A percentile compares a stretch with the other conserved stretches of the same genome.
These are phyloP conservation scores for Papilio polyxenes DNA, from an alignment of 1,140 invertebrate species.

Conservation along the genomic window DNA sequence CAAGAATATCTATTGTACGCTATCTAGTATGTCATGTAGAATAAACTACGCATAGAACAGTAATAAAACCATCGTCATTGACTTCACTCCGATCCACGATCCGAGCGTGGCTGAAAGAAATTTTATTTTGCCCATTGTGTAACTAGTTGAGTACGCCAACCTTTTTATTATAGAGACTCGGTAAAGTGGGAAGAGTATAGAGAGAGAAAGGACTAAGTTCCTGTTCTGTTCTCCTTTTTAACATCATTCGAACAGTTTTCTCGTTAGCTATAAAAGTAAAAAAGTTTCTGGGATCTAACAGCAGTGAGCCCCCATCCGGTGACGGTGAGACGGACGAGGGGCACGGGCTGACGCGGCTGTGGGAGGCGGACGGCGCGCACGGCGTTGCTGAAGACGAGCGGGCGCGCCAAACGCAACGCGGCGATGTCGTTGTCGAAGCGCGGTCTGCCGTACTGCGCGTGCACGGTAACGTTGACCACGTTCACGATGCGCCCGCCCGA, in stretches of 20 bases:
- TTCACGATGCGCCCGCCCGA: constrained; percentile 67
- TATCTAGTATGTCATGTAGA: background rate
- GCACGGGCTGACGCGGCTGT: constrained; percentile 57
- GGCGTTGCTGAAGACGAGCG: constrained; percentile 57
- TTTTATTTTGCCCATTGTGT: too few species aligned
- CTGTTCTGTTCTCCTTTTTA: too few species aligned
- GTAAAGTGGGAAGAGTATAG: too few species aligned
- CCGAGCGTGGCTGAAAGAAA: too few species aligned
- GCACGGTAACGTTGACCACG: constrained; percentile 64
- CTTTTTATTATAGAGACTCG: too few species aligned
- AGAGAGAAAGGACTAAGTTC: too few species aligned
- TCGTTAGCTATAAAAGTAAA: background rate
- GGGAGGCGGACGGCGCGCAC: constrained; percentile 67
- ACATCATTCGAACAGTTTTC: background rate
- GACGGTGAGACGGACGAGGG: constrained; percentile 66
- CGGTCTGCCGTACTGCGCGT: constrained; percentile 66
- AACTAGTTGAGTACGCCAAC: too few species aligned
- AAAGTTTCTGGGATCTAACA: constrained; percentile 53
- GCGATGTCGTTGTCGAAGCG: constrained; percentile 77
- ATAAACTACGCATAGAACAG: background rate
- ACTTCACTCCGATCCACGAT: background rate
- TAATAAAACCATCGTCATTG: background rate
- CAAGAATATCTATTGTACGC: background rate
- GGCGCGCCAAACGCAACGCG: constrained; percentile 59
- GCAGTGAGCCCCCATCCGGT: constrained; percentile 76